A percentile compares a stretch with the other conserved stretches of the same genome.
phyloP scores from a whole-genome alignment of 2,888 invertebrate genomes.

The Apoderus coryli region DNA sequence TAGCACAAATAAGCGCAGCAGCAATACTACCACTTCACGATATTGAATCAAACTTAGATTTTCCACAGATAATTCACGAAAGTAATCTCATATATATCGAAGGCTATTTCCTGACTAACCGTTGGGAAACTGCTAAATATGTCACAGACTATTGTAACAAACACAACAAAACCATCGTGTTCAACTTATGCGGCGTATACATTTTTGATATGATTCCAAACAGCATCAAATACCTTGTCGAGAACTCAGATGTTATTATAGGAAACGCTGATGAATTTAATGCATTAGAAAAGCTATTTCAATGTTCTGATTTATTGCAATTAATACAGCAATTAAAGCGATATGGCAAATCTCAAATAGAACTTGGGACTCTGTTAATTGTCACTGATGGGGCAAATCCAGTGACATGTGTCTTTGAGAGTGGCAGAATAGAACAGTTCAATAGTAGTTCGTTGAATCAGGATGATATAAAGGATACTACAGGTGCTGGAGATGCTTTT shows the following conservation, averaged over 20 bases:
- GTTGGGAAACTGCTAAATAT: constrained; percentile 32
- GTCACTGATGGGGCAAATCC: constrained; percentile 47
- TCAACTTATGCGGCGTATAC: constrained; percentile 41
- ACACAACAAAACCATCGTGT: constrained; percentile 31
- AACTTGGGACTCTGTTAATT: constrained; percentile 38
- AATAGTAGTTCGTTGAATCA: constrained; percentile 24
- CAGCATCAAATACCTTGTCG: constrained; percentile 32
- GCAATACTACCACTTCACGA: constrained; percentile 29
- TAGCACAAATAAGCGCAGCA: constrained; percentile 42
- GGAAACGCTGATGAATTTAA: constrained; percentile 42
- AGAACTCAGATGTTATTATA: constrained; percentile 37
- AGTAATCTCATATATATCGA: constrained; percentile 37
- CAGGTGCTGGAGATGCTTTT: constrained; percentile 46
- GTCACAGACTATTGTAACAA: constrained; percentile 32
- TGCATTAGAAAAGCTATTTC: constrained; percentile 29
- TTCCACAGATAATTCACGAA: too few species aligned
- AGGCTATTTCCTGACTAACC: constrained; percentile 41
- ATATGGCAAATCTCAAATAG: too few species aligned
- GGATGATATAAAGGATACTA: constrained; percentile 37
- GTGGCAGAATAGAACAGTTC: constrained; percentile 27
- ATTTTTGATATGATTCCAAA: constrained; percentile 33
- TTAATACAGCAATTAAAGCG: too few species aligned
- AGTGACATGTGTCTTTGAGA: constrained; percentile 33
- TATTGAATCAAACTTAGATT: too few species aligned
- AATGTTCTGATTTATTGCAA: too few species aligned